These are phyloP conservation scores for Melanocharis versteri DNA, from an alignment of 2,113 vertebrate species.

Conservation along the genomic window DNA sequence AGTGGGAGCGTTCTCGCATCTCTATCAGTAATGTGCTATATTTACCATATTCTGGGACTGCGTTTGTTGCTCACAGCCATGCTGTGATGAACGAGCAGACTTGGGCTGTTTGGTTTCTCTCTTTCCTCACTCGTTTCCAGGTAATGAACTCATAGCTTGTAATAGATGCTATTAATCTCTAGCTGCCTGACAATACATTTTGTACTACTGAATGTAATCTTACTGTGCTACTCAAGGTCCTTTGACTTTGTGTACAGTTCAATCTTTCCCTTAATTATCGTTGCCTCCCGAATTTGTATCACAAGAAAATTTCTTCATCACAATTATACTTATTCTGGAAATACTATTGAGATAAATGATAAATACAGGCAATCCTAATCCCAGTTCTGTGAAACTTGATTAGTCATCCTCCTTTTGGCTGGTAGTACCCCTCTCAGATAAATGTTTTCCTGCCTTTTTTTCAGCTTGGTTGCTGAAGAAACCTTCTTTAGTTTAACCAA, in stretches of 20 bases:
- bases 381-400: background rate
- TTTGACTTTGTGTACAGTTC: constrained; percentile 4
- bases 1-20: background rate
- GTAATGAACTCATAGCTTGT: constrained; percentile 27
- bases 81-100: background rate
- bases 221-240: constrained; percentile 2
- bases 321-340: background rate
- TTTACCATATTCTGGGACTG: background rate
- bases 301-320: background rate
- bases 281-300: background rate
- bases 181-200: constrained; percentile 20
- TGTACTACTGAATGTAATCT: constrained; percentile 9
- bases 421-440: background rate
- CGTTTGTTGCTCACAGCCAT: background rate
- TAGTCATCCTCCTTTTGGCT: background rate
- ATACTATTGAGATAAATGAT: background rate
- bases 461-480: background rate
- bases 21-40: background rate
- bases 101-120: background rate
- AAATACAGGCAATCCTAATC: background rate
- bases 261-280: constrained; percentile 27
- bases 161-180: constrained; percentile 30
- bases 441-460: background rate
- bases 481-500: background rate
- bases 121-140: background rate